Conservation (phyloP, 2,797 vertebrate genomes). For the Pitangus sulphuratus region DNA sequence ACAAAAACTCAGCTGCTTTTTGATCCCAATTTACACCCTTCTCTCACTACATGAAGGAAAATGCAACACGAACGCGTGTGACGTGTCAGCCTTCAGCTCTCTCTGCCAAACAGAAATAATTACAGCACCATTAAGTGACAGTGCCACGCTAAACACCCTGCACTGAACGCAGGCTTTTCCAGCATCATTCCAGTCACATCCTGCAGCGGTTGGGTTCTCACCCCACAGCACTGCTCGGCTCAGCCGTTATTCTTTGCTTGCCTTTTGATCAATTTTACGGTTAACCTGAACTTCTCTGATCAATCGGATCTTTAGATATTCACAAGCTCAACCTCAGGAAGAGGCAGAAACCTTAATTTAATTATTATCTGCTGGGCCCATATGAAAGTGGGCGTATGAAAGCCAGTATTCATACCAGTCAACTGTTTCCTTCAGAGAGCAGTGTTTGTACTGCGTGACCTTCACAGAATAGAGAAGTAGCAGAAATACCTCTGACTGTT, state of each 20-base stretch:
- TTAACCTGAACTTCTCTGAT: constrained; percentile 42
- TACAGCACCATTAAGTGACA: constrained; percentile 39
- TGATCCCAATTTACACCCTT: constrained; percentile 2
- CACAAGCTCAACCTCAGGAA: constrained; percentile 29
- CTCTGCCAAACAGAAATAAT: constrained; percentile 47
- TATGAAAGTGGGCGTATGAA: neutral
- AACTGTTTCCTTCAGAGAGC: constrained; percentile 18
- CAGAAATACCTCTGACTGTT: neutral
- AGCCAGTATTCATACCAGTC: neutral
- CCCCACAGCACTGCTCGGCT: neutral
- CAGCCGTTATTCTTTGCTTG: neutral
- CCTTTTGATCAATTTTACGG: constrained; percentile 54
- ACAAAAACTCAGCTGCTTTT: neutral
- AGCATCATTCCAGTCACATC: constrained; percentile 24
- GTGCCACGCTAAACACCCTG: constrained; percentile 3
- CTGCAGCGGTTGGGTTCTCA: neutral
- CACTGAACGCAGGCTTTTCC: constrained; percentile 17
- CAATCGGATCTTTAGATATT: constrained; percentile 39
- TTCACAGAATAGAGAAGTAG: neutral
- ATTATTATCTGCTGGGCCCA: neutral
- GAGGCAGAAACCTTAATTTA: constrained; percentile 25
- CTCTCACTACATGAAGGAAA: neutral
- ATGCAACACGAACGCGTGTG: neutral
- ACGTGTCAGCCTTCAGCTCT: constrained; percentile 15
- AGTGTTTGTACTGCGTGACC: neutral